phyloP scores from a whole-genome alignment of 1,140 invertebrate species.

The Ceratosolen fusciceps region DNA sequence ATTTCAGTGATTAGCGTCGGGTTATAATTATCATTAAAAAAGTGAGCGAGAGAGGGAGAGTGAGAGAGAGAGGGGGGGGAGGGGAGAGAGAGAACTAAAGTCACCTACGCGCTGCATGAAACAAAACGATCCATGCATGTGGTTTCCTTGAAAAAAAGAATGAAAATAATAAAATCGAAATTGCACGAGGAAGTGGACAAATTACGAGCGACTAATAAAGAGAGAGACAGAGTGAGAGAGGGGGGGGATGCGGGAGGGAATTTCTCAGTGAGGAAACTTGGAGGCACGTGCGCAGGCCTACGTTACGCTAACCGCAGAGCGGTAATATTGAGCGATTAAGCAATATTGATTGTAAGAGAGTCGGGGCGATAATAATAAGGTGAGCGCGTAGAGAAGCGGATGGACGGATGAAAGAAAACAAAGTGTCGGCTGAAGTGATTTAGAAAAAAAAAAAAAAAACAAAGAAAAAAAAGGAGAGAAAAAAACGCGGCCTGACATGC shows the following conservation, averaged over 20 bases:
- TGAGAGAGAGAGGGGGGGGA: no score
- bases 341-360: constrained; percentile 5
- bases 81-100: no score
- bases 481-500: not conserved
- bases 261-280: not conserved
- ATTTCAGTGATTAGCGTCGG: no score
- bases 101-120: not conserved
- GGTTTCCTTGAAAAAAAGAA: not conserved
- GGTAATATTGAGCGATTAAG: constrained; percentile 1
- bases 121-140: not conserved
- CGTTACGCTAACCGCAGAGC: not conserved
- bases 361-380: not conserved
- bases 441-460: no score
- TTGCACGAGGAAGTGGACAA: not conserved
- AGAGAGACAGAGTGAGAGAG: no score
- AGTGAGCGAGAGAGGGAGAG: no score
- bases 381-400: not conserved
- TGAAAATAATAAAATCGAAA: not conserved
- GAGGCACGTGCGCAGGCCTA: not conserved
- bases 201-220: not conserved
- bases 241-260: no score
- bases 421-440: not conserved
- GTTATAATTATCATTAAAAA: no score
- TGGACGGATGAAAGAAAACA: not conserved
- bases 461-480: no score